phyloP scores from a whole-genome alignment of 1,140 invertebrate genomes.

The Sinella curviseta region DNA sequence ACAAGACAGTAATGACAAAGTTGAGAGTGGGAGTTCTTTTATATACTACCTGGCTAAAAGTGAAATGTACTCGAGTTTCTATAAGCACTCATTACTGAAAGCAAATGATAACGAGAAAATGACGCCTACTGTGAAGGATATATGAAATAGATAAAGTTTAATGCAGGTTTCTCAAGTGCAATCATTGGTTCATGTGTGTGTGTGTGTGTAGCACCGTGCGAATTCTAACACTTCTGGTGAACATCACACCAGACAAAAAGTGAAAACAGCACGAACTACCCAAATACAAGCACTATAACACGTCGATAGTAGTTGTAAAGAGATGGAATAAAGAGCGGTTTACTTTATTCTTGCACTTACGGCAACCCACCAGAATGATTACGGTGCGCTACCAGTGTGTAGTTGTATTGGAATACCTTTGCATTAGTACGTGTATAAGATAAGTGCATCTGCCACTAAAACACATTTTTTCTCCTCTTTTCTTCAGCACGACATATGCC shows the following conservation, averaged over 20 bases:
- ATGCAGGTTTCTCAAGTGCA: neutral
- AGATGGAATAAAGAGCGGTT: neutral
- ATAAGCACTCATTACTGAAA: too few species aligned
- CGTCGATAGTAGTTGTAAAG: too few species aligned
- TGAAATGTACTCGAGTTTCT: too few species aligned
- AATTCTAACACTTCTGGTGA: conserved; percentile 7
- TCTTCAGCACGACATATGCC: too few species aligned
- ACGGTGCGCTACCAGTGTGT: too few species aligned
- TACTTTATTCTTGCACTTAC: neutral
- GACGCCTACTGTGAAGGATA: too few species aligned
- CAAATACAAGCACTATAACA: too few species aligned
- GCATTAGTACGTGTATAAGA: neutral
- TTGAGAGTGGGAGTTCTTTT: neutral
- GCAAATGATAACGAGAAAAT: too few species aligned
- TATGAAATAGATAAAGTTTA: neutral
- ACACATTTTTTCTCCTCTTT: neutral
- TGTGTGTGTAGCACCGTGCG: too few species aligned
- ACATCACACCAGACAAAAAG: neutral
- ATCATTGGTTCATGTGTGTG: neutral
- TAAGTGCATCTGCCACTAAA: neutral
- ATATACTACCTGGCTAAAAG: neutral
- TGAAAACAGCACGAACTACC: neutral
- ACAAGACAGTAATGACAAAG: neutral
- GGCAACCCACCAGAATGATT: too few species aligned
- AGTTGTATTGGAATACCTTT: neutral